Base-by-base conservation (phyloP, 2,888 invertebrate genomes). In the Melanophora roralis region DNA sequence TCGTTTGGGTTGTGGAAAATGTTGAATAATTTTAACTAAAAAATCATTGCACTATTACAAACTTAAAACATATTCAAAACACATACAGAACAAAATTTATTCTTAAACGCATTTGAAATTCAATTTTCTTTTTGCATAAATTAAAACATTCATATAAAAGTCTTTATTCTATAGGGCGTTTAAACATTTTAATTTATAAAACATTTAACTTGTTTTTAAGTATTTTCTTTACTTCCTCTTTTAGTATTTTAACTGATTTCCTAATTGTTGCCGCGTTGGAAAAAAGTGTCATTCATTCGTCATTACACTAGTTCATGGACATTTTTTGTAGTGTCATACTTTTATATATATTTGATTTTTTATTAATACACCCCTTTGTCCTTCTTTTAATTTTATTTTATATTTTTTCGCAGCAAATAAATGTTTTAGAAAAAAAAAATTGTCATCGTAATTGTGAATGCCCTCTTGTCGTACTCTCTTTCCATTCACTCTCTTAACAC, bases 391-490 rank as follows among this genome's bases (percentile, higher is more conserved):
- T 49, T 49, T n/a, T 23, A 23, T 23, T 40, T n/a, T n/a, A n/a
- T 40, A 4, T 40, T 59, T 47, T 68, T 43, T 49, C 57, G 62
- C 69, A 34, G 47, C 40, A 62, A 68, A 45, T 69, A 69, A 76
- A 76, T 76, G 62, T 60, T 76, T 69, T 76, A 55, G 55, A 76
- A 76, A 76, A 55, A 60, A 76, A 76, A 76, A 55, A 60, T 16
- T 43, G 51, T 67, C 60, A 45, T 55, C 27, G 53, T n/a, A 38
- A 62, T 76, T 69, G 62, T 57, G n/a, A 34, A 57, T 40, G 34
- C 45, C 53, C 53, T 49, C 53, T 34, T 23, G 32, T 34, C 16
- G 32, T 45, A 69, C 51, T 53, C 27, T 14, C 38, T 27, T 6
- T 27, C 27, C 27, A 27, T 27, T 27, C 19, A 19, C 21, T 45